Evolutionary conservation across 1,140 invertebrate species (phyloP).

Genomic region (Brachionus koreanus): DNA sequence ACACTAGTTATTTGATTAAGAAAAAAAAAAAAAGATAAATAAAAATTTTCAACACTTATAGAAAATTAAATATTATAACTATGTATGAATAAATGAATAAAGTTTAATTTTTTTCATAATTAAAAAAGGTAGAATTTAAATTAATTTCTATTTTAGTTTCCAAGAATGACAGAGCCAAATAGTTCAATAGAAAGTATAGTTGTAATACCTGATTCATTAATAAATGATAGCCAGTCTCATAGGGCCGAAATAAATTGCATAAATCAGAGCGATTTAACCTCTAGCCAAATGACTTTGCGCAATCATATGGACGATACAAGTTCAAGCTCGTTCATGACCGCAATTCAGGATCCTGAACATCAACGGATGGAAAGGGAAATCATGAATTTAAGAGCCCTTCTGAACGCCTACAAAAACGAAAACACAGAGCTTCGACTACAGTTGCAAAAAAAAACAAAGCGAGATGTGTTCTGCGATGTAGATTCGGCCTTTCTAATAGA

Average conservation of each 20-base stretch:
- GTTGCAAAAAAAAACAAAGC: neutral
- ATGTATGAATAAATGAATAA: neutral
- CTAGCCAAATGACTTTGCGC: neutral
- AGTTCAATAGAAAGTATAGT: conserved; percentile 22
- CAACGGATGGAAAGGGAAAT: neutral
- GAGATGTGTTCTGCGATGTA: neutral
- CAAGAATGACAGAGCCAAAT: neutral
- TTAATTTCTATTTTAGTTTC: neutral
- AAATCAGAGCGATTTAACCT: neutral
- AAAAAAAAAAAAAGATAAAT: neutral
- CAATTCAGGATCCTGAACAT: neutral
- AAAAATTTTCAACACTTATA: neutral
- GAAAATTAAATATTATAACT: neutral
- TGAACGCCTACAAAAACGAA: neutral
- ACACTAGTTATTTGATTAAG: neutral
- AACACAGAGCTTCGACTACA: neutral
- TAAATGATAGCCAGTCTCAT: neutral
- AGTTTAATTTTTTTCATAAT: neutral
- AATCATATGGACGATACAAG: neutral
- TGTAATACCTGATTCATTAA: neutral
- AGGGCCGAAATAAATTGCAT: neutral
- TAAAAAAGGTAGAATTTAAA: neutral
- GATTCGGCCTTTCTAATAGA: neutral
- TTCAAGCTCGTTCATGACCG: neutral
- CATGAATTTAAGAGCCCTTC: neutral